A percentile compares a stretch with the other conserved stretches of the same genome.
phyloP scores from a whole-genome alignment of 2,113 vertebrate genomes.

The Chiloscyllium plagiosum region DNA sequence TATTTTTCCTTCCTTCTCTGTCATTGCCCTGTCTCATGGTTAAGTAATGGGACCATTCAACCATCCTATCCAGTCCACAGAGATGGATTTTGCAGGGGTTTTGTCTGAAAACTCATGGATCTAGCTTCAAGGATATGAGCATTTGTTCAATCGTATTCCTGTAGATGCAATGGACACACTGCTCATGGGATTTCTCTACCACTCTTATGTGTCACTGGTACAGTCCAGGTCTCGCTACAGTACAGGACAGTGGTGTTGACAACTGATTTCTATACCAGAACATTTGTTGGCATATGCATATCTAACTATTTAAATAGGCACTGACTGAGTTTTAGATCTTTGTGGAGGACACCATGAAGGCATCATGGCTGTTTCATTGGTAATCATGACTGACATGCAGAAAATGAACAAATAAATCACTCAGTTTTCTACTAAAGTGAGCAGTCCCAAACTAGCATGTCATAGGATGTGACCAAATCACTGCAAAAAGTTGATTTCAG shows the following conservation, averaged over 20 bases:
- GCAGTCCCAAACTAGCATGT: not conserved
- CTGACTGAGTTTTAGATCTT: not conserved
- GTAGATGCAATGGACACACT: not conserved
- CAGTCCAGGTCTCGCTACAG: not conserved
- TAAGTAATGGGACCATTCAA: not conserved
- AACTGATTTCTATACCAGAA: not conserved
- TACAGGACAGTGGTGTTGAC: not conserved
- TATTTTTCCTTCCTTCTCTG: not conserved
- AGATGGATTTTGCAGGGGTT: not conserved
- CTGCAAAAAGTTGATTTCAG: not conserved
- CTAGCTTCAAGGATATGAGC: not conserved
- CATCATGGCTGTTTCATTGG: not conserved
- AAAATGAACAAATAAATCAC: not conserved
- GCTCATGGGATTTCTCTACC: not conserved
- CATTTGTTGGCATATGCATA: not conserved
- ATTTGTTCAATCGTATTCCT: not conserved
- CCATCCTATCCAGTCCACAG: not conserved
- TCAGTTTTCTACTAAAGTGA: not conserved
- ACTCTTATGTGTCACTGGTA: not conserved
- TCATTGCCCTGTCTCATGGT: not conserved
- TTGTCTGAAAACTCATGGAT: not conserved
- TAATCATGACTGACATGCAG: not conserved
- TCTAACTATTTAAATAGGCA: not conserved
- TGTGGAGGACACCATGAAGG: not conserved
- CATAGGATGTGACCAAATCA: not conserved